Evolutionary conservation across 2,888 invertebrate genomes (phyloP), one percentile per base, ranked within the genome.

Genomic region (Drosophila affinis): DNA sequence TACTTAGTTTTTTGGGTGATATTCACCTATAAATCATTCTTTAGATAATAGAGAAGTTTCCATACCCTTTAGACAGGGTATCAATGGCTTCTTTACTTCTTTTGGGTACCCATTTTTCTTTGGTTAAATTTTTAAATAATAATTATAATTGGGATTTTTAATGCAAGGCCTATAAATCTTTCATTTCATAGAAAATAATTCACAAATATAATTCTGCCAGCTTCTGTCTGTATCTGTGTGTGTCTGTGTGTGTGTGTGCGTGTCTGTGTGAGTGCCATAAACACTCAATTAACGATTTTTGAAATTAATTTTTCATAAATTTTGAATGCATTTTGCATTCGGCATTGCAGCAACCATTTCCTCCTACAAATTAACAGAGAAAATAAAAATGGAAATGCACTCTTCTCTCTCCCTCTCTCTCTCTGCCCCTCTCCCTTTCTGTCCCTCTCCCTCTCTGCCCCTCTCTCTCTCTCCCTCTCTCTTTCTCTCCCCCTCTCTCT

Each of bases 261-360:
- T 47, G 10, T 32, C 34, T 68, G 9, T 21, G 47, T 24, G 49
- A 51, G 45, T 68, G 87, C 87, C 89, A 90, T 90, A 90, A 90
- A 90, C 90, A 90, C 91, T 90, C 90, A 90, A 90, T 90, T 90
- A 90, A 90, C 88, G 85, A 88, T 88, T 88, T 68, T 88, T 64
- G 80, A 87, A 90, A 91, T 89, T 87, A 89, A 89, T 89, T 90
- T 90, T 90, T 90, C 84, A 91, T 88, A 85, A 79, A 89, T 83
- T 58, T 58, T 58, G 54, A 46, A 57, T 64, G 64, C 51, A 46
- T 88, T 87, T 63, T 72, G 74, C 76, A 55, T 57, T 48, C 63
- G 54, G 78, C 75, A 80, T 78, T 88, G 18, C 18, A 18, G 18
- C 18, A n/a, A n/a, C 77, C 78, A 78, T 68, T 88, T 60, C 67